Conservation (phyloP, 2,113 vertebrate genomes). For the Sylvietta virens region DNA sequence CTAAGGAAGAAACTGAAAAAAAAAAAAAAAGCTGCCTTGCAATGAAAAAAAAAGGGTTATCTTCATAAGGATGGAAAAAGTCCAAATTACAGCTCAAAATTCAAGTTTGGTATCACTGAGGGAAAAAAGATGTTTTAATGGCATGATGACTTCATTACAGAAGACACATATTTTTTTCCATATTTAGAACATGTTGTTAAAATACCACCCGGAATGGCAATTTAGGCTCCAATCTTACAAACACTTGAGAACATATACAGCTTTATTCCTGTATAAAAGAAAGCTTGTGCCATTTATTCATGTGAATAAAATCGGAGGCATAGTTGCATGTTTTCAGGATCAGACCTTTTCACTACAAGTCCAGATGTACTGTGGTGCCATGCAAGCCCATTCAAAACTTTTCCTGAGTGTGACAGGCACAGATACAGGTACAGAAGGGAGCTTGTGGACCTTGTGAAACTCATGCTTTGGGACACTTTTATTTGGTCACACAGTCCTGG, state of each 20-base stretch:
- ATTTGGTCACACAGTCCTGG: background rate
- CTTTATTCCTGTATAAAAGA: background rate
- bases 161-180: background rate
- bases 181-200: conserved; percentile 13
- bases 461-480: background rate
- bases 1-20: conserved; percentile 1
- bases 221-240: background rate
- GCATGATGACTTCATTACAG: conserved; percentile 39
- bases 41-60: background rate
- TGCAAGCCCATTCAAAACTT: background rate
- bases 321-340: background rate
- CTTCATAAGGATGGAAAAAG: conserved; percentile 15
- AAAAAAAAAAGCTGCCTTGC: background rate
- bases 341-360: background rate
- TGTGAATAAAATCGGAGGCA: background rate
- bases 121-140: conserved; percentile 42
- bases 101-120: background rate
- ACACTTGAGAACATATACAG: background rate
- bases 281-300: background rate
- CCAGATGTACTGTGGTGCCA: background rate
- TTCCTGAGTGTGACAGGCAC: background rate
- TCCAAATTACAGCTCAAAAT: conserved; percentile 25
- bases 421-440: background rate
- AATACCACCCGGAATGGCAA: background rate
- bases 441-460: background rate